Conservation (phyloP, 2,888 invertebrate genomes). For the Alentia gelatinosa region DNA sequence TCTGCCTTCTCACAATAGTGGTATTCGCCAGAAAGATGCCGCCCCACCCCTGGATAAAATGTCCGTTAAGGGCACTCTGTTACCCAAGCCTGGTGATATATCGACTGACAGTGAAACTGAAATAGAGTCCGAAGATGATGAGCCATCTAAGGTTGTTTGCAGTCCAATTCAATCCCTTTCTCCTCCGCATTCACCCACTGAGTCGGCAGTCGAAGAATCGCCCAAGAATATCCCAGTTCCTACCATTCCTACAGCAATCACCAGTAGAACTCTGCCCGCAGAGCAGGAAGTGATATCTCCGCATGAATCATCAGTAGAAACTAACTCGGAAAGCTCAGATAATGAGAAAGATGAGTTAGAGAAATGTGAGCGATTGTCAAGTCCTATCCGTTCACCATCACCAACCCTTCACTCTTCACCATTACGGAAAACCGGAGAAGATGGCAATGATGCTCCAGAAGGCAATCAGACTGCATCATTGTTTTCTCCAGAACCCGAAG, state of each 20-base stretch:
- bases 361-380: slow-evolving; percentile 9
- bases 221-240: neutral
- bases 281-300: neutral
- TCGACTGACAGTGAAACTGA: neutral
- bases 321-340: neutral
- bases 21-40: no score
- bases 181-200: neutral
- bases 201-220: neutral
- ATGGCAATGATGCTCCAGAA: neutral
- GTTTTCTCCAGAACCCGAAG: neutral
- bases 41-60: no score
- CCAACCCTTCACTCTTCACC: neutral
- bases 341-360: neutral
- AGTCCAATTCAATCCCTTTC: slow-evolving; percentile 2
- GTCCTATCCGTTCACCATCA: slow-evolving; percentile 32
- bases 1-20: no score
- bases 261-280: neutral
- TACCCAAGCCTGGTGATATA: no score
- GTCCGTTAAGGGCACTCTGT: no score
- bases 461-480: neutral
- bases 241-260: neutral
- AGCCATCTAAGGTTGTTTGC: slow-evolving; percentile 4
- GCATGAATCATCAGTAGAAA: neutral
- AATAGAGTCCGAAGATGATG: neutral
- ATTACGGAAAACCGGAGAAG: neutral